A percentile compares a stretch with the other conserved stretches of the same genome.
phyloP scores from a whole-genome alignment of 2,888 invertebrate species.

The Volucella inanis region DNA sequence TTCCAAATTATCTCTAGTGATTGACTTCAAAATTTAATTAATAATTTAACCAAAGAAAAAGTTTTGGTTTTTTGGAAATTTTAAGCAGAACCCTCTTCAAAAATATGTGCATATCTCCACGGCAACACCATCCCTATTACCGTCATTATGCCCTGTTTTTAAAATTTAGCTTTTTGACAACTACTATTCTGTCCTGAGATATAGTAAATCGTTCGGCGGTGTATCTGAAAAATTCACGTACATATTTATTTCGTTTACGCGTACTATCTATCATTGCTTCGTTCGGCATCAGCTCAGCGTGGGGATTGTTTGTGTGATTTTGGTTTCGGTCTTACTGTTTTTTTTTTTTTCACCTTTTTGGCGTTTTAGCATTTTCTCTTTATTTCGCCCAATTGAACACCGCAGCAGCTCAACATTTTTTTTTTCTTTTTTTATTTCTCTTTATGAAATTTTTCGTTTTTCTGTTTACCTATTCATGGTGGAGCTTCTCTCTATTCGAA shows the following conservation, averaged over 20 bases:
- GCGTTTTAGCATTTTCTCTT: slow-evolving; percentile 58
- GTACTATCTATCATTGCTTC: slow-evolving; percentile 68
- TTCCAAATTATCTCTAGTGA: too few species aligned
- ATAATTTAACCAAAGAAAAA: too few species aligned
- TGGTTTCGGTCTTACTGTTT: neutral
- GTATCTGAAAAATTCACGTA: slow-evolving; percentile 68
- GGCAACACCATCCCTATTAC: slow-evolving; percentile 56
- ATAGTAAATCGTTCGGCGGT: slow-evolving; percentile 46
- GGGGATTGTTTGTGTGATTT: slow-evolving; percentile 39
- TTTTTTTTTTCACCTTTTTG: neutral
- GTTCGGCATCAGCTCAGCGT: slow-evolving; percentile 42
- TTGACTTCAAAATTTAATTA: too few species aligned
- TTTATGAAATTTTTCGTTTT: slow-evolving; percentile 28
- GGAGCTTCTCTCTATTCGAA: too few species aligned
- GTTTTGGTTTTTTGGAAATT: too few species aligned
- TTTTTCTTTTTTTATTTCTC: slow-evolving; percentile 36
- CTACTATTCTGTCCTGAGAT: slow-evolving; percentile 50
- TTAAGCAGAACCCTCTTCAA: too few species aligned
- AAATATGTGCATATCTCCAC: neutral
- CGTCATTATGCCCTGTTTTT: slow-evolving; percentile 6
- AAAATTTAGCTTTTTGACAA: slow-evolving; percentile 32
- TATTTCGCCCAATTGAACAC: slow-evolving; percentile 1
- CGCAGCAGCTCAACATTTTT: neutral
- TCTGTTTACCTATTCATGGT: neutral
- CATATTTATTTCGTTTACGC: slow-evolving; percentile 70